These are phyloP conservation scores for Didymodactylos carnosus DNA, from an alignment of 2,888 invertebrate species.

Conservation along the genomic window DNA sequence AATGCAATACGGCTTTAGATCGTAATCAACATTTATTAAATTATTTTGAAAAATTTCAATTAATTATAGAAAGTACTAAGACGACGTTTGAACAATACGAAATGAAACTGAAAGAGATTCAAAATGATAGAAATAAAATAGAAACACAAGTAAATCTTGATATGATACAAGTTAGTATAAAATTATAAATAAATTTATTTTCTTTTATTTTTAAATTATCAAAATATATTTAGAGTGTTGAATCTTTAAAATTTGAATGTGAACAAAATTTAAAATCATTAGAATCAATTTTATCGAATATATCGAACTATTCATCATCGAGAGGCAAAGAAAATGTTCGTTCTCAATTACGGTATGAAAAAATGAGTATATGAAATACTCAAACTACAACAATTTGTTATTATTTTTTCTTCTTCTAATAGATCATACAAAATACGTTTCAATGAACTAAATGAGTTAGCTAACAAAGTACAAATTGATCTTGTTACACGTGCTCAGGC, in stretches of 20 bases:
- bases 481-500: neutral
- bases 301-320: neutral
- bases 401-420: no score
- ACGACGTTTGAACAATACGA: neutral
- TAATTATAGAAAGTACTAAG: neutral
- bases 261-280: neutral
- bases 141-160: neutral
- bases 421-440: neutral
- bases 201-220: neutral
- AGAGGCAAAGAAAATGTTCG: neutral
- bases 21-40: neutral
- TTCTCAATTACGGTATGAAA: neutral
- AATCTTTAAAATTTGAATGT: neutral
- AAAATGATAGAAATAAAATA: neutral
- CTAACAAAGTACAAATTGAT: neutral
- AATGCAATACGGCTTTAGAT: neutral
- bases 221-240: neutral
- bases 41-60: neutral
- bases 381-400: no score
- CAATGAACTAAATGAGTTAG: neutral
- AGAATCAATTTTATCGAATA: neutral
- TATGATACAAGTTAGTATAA: neutral
- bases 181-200: neutral
- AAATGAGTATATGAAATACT: no score
- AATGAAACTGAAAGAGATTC: neutral